Evolutionary conservation across 2,888 invertebrate genomes (phyloP), one percentile per base, ranked within the genome.

Genomic region (Prenolepis imparis): DNA sequence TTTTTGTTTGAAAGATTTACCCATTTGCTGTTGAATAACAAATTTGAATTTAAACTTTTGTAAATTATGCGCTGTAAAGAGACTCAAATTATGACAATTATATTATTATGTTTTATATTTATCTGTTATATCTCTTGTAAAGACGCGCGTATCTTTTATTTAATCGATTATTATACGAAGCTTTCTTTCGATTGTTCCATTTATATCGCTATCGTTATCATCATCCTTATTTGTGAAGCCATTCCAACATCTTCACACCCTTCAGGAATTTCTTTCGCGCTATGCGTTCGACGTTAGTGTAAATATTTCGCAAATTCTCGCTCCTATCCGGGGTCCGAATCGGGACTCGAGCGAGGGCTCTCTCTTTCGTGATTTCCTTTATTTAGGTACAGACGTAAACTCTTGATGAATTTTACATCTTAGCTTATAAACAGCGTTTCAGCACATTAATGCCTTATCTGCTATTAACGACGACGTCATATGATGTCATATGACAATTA

Each of bases 221-320:
- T 63, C 44, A n/a, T 73, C 75, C 61, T 83, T 52, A 72, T 75
- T 77, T 84, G 80, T 87, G 86, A 89, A 88, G 87, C 82, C 89
- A 87, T 88, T 90, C 89, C 90, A 86, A 84, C 70, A 83, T 78
- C 83, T 84, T 82, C 83, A 88, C 86, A 77, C 44, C 32, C 32
- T 72, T 44, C 28, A 48, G 36, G 44, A 44, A 74, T 78, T 48
- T 67, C 44, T 52, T 24, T n/a, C 18, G 52, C 21, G 64, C 12
- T 28, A 57, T 24, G 52, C 77, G 64, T 82, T 72, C 48, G 83
- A 77, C 88, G 82, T 87, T 87, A 88, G 86, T 93, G 93, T 92
- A 93, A 91, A 93, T 93, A 93, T 89, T 91, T 91, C 88, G 91
- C 90, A 90, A 87, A 88, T 77, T 75, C 83, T 84, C 85, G 84